Evolutionary conservation across 2,113 vertebrate species (phyloP), one percentile per base, ranked within the genome.

Genomic region (Triplophysa dalaica): DNA sequence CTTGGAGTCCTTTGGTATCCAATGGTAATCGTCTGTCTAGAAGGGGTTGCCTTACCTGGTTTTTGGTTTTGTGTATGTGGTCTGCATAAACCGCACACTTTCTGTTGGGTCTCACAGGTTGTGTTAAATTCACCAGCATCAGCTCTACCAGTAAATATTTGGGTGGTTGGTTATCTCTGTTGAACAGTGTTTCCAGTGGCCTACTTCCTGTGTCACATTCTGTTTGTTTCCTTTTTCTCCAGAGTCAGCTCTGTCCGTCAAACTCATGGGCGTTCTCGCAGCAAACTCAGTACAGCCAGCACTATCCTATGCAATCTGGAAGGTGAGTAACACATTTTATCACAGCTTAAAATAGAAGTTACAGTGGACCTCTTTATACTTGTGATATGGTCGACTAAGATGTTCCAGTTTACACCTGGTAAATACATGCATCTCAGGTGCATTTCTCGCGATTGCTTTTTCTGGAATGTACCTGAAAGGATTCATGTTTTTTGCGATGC

Each of bases 221-320:
- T 84, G 61, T 84, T 77, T 81, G 68, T 81, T 84, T 81, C 75
- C 66, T 79, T 66, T 56, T 70, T 72, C 21, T 29, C 38, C 79
- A 88, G 87, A 85, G 58, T 73, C 81, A 73, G 45, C 81, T 85
- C 64, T 86, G 68, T 80, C 58, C 80, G 56, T 70, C 85, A 21
- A 84, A 66, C 75, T 50, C 85, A 38, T 88, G 87, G 84, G 24
- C 19, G 14, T 77, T 78, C 33, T 29, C 82, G 17, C 84, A 85
- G 80, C 84, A 72, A 54, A 10, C 82, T 67, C 60, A 80, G 19
- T 86, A 85, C 52, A 84, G 48, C 82, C 80, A 83, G 70, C 81
- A 83, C 73, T 87, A 84, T 80, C 75, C 86, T 83, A 81, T 85
- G 86, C 87, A 88, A 81, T 77, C 87, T 81, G 85, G 72, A 79